Evolutionary conservation across 2,888 invertebrate species (phyloP).

Genomic region (Nycteola revayana): DNA sequence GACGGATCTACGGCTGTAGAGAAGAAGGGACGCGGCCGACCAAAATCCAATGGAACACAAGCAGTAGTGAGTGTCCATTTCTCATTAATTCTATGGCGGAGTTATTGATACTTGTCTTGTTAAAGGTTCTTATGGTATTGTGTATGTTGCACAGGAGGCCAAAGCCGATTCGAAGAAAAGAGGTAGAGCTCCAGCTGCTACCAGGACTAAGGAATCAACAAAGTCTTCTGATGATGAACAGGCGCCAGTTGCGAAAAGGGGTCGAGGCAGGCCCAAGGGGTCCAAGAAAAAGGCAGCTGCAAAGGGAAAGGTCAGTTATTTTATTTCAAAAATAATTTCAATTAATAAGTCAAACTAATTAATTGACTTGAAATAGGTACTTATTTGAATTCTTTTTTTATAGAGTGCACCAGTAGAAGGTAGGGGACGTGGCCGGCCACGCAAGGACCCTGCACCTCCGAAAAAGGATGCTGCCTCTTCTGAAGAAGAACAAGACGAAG

Average conservation of each 20-base stretch:
- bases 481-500: constrained; percentile 76
- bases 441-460: constrained; percentile 73
- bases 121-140: not conserved
- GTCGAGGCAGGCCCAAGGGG: constrained; percentile 80
- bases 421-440: constrained; percentile 72
- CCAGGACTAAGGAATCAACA: constrained; percentile 77
- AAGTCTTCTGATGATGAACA: constrained; percentile 79
- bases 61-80: constrained; percentile 46
- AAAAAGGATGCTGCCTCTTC: constrained; percentile 75
- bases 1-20: constrained; percentile 77
- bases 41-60: constrained; percentile 78
- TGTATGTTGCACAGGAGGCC: constrained; percentile 54
- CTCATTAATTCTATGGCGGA: not conserved
- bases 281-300: constrained; percentile 77
- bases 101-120: not conserved
- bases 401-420: constrained; percentile 67
- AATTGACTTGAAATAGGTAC: too few species aligned
- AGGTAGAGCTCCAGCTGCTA: constrained; percentile 65
- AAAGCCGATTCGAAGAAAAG: constrained; percentile 75
- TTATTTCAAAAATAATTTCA: not conserved
- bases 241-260: constrained; percentile 78
- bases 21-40: constrained; percentile 79
- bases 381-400: constrained; percentile 12
- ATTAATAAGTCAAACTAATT: not conserved
- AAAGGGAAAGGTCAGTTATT: constrained; percentile 62